Base-by-base conservation (phyloP, 2,113 vertebrate genomes). In the Setophaga coronata region DNA sequence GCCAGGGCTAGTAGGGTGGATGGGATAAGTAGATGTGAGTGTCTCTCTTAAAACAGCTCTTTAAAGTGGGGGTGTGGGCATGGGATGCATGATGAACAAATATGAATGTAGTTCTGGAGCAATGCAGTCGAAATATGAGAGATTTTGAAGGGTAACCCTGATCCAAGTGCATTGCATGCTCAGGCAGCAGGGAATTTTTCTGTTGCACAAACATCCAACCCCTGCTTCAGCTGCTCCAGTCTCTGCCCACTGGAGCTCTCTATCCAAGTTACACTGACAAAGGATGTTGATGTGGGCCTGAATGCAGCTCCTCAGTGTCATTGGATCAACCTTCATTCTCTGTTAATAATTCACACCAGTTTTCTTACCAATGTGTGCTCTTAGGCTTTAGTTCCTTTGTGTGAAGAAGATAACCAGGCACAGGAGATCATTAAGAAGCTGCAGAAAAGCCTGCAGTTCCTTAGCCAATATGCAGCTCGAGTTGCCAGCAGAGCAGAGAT, bases 401-500 rank as follows among this genome's bases (percentile, higher is more conserved):
- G 99, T 96, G 99, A 99, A 43, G 99, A 99, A 7, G 99, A 99
- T 64, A 99, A 97, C 84, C 99, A 99, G 94, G 99, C 98, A 0
- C 98, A 99, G 94, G 99, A 99, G 77, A 98, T 99, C 62, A 98
- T 99, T 81, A 98, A 98, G 96, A 99, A 99, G 81, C 93, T 99
- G 87, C 98, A 99, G 97, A 99, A 99, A 87, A 99, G 99, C 71
- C 94, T 99, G 67, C 97, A 98, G 2, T 98, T 99, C 69, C 99
- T 99, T 18, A 97, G 97, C 70, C 99, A 99, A 95, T 99, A 99
- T 1, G 98, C 99, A 72, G 97, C 95, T 26, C 97, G 99, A 33
- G 99, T 99, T 0, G 99, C 99, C 91, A 99, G 99, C 80, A 98
- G 98, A 91, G 99, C 99, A 7, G 99, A 99, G 97, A 99, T 99